These are phyloP conservation scores for Nyctibius grandis DNA, from an alignment of 2,797 vertebrate genomes.

Conservation along the genomic window DNA sequence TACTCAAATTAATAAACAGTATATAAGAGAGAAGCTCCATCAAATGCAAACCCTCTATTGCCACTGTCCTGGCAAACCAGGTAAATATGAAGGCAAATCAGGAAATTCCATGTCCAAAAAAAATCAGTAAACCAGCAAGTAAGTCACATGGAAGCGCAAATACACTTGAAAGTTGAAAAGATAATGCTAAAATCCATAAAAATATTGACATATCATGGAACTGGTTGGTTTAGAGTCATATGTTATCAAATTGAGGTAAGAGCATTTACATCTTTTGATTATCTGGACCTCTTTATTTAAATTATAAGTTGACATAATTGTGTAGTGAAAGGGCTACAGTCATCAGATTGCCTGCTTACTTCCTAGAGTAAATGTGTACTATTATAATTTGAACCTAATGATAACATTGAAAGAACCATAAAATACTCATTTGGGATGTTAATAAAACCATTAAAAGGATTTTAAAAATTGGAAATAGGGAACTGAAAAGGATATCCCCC, in stretches of 20 bases:
- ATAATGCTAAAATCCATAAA: neutral
- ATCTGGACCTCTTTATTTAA: neutral
- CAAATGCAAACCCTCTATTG: neutral
- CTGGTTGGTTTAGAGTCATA: neutral
- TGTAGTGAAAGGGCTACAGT: neutral
- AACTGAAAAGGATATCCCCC: conserved; percentile 30
- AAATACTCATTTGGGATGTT: neutral
- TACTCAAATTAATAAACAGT: neutral
- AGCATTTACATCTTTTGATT: neutral
- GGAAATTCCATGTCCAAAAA: neutral
- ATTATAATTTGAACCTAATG: neutral
- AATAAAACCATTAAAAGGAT: neutral
- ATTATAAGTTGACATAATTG: neutral
- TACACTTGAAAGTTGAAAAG: neutral
- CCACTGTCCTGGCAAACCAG: neutral
- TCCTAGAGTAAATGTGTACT: neutral
- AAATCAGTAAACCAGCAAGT: neutral
- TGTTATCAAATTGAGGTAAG: neutral
- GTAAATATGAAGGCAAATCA: neutral
- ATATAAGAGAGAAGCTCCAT: neutral
- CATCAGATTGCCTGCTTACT: neutral
- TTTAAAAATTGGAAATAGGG: neutral
- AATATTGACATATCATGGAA: neutral
- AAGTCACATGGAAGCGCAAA: neutral
- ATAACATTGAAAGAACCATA: neutral